A percentile compares a stretch with the other conserved stretches of the same genome.
phyloP scores from a whole-genome alignment of 2,888 invertebrate species.

The Mythimna ferrago region DNA sequence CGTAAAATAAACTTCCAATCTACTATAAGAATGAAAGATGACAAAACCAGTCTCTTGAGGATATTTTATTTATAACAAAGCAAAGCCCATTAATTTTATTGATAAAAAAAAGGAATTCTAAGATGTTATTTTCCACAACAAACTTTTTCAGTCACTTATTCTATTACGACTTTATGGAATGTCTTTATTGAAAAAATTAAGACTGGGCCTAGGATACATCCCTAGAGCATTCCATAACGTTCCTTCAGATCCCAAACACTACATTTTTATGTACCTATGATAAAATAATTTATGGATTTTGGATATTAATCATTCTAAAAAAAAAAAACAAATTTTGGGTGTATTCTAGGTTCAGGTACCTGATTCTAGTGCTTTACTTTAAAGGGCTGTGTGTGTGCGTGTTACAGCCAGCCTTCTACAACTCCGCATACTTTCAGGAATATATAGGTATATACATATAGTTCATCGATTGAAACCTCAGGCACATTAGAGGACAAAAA shows the following conservation, averaged over 20 bases:
- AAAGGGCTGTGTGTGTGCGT: no score
- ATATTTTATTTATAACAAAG: not conserved
- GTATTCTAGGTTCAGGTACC: not conserved
- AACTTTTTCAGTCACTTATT: not conserved
- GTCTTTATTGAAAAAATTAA: not conserved
- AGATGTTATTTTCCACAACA: not conserved
- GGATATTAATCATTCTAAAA: not conserved
- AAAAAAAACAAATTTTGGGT: not conserved
- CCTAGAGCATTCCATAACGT: constrained; percentile 1
- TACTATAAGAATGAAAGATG: not conserved
- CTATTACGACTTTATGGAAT: not conserved
- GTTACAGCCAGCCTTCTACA: not conserved
- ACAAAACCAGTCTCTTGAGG: not conserved
- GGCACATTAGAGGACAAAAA: no score
- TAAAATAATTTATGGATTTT: not conserved
- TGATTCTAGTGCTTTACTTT: not conserved
- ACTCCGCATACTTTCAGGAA: not conserved
- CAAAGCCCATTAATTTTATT: not conserved
- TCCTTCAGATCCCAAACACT: not conserved
- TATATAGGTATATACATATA: no score
- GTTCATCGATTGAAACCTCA: no score
- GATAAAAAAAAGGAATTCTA: not conserved
- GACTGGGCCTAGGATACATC: constrained; percentile 1
- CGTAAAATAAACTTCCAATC: not conserved
- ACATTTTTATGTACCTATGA: not conserved